Base-by-base conservation (phyloP, 2,113 vertebrate genomes). In the Arvicanthis niloticus region DNA sequence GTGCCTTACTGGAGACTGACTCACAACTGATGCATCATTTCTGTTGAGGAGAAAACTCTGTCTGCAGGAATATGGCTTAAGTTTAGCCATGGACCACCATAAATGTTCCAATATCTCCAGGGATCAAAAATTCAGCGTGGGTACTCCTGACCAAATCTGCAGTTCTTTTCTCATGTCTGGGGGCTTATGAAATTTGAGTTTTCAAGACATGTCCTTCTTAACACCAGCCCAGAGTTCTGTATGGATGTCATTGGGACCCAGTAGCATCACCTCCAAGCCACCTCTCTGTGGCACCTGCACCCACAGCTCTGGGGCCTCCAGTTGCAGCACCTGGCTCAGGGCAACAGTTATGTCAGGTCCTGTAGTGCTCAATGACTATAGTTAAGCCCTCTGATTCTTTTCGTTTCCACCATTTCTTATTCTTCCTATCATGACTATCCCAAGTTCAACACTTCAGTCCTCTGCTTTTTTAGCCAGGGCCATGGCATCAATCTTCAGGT, bases 261-360 rank as follows among this genome's bases (percentile, higher is more conserved):
- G 96, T 96, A 99, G 98, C 5, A 97, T 99, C 97, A 99, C 98
- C 98, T 99, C 99, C 89, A 99, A 99, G 98, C 99, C 99, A 97
- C 99, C 99, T 91, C 99, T 98, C 37, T 99, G 98, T 0, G 99
- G 99, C 91, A 99, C 93, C 92, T 98, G 97, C 96, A 99, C 99
- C 0, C 88, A 53, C 37, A 99, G 97, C 2, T 98, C 96, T 5
- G 99, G 98, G n/a, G 97, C 92, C 76, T 98, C 98, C 78, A 94
- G 98, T 19, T 97, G 97, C 96, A 99, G 98, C 72, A 99, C 99
- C 93, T 98, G 98, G 65, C 99, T 98, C 92, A 99, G 97, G 34
- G 98, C 99, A 65, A 98, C 98, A 5, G 62, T 99, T 99, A 34
- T 99, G 99, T 99, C 99, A 99, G 99, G n/a, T 21, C 40, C 58